These are phyloP conservation scores for Crotalus helleri DNA, from an alignment of 2,113 vertebrate genomes.

Conservation along the genomic window DNA sequence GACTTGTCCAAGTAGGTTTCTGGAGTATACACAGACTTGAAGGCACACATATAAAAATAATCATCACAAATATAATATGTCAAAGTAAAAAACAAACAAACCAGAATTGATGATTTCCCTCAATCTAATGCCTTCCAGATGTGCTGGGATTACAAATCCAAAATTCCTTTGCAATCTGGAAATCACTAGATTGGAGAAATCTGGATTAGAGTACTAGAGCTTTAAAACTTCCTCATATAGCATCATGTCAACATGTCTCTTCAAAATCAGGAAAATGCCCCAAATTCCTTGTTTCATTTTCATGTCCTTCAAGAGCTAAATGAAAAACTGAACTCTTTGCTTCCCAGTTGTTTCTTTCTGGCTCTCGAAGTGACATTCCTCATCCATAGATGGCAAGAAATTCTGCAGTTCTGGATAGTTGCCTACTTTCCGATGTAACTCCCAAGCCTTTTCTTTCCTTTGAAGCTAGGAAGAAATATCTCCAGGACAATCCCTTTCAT, in stretches of 20 bases:
- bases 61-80: too few species aligned
- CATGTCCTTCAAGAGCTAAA: background rate
- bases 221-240: background rate
- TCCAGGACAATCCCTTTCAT: background rate
- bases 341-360: background rate
- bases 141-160: background rate
- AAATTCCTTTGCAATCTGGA: background rate
- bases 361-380: background rate
- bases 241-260: background rate
- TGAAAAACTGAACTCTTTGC: background rate
- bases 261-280: background rate
- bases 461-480: background rate
- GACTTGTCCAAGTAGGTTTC: too few species aligned
- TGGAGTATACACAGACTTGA: too few species aligned
- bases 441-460: background rate
- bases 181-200: background rate
- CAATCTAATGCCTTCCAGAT: too few species aligned
- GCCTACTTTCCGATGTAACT: background rate
- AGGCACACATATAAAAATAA: too few species aligned
- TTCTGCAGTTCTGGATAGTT: background rate
- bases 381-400: background rate
- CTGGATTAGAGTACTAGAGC: background rate
- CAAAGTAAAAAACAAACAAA: too few species aligned
- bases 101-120: too few species aligned
- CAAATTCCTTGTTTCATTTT: background rate